phyloP scores from a whole-genome alignment of 2,797 vertebrate genomes.

The Benthosema pterotum region DNA sequence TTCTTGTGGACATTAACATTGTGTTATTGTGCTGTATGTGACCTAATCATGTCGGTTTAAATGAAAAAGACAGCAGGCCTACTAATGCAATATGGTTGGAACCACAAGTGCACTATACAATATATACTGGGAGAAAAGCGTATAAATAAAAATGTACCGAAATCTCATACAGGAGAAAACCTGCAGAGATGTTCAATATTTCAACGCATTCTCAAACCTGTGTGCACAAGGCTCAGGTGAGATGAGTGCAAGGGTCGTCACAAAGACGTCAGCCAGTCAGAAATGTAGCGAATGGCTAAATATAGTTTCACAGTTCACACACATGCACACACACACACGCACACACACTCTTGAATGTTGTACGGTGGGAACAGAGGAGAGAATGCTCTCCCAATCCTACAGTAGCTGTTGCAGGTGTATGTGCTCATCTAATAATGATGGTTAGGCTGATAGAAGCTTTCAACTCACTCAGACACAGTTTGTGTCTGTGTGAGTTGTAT shows the following conservation, averaged over 20 bases:
- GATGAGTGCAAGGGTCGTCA: slow-evolving; percentile 57
- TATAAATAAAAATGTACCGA: background rate
- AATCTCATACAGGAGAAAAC: slow-evolving; percentile 18
- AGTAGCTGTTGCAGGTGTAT: slow-evolving; percentile 53
- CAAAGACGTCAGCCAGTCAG: slow-evolving; percentile 59
- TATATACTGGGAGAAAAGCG: slow-evolving; percentile 22
- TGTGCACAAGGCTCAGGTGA: slow-evolving; percentile 54
- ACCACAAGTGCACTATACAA: no score
- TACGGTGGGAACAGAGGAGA: slow-evolving; percentile 63
- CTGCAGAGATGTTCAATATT: slow-evolving; percentile 55
- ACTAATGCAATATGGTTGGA: no score
- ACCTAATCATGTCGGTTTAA: no score
- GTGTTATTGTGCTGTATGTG: no score
- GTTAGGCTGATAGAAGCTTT: slow-evolving; percentile 70
- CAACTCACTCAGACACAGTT: slow-evolving; percentile 40
- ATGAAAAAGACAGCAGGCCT: no score
- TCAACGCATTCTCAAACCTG: slow-evolving; percentile 28
- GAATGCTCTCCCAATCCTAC: slow-evolving; percentile 23
- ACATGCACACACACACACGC: no score
- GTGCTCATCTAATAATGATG: slow-evolving; percentile 77
- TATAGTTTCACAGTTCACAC: slow-evolving; percentile 34
- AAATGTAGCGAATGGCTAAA: slow-evolving; percentile 35
- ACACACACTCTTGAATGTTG: slow-evolving; percentile 53
- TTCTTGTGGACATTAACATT: no score
- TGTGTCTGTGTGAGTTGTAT: no score